Evolutionary conservation across 2,797 vertebrate species (phyloP).

Genomic region (Danio albolineatus): DNA sequence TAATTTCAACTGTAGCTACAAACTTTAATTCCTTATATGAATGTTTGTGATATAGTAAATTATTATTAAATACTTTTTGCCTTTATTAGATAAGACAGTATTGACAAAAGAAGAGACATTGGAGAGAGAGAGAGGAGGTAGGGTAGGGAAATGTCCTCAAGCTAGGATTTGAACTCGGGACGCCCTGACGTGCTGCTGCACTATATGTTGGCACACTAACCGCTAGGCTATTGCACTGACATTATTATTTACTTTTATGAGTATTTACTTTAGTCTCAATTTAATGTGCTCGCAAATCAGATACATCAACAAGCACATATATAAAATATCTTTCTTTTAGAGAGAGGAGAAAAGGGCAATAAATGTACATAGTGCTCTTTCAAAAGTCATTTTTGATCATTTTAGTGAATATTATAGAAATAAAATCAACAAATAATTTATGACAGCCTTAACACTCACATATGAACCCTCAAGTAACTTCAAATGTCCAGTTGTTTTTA

Average conservation of each 20-base stretch:
- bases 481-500: neutral
- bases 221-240: too few species aligned
- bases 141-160: too few species aligned
- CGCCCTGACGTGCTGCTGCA: too few species aligned
- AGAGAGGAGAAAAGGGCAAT: slow-evolving; percentile 40
- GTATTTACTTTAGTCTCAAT: too few species aligned
- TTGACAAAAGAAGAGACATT: too few species aligned
- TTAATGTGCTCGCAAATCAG: slow-evolving; percentile 4
- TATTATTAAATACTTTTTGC: too few species aligned
- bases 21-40: slow-evolving; percentile 16
- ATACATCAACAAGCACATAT: slow-evolving; percentile 7
- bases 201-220: too few species aligned
- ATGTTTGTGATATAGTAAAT: slow-evolving; percentile 28
- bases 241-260: too few species aligned
- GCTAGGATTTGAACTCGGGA: too few species aligned
- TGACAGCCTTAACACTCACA: slow-evolving; percentile 14
- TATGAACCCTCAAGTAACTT: neutral
- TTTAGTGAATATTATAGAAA: neutral
- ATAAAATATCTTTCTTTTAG: slow-evolving; percentile 20
- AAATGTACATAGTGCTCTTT: slow-evolving; percentile 64
- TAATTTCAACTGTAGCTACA: slow-evolving; percentile 39
- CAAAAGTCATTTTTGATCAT: slow-evolving; percentile 56
- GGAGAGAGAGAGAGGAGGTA: too few species aligned
- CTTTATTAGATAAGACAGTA: too few species aligned
- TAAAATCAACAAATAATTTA: neutral